Evolutionary conservation across 1,140 invertebrate species (phyloP), one percentile per base, ranked within the genome.

Genomic region (Panagrolaimus sp.): DNA sequence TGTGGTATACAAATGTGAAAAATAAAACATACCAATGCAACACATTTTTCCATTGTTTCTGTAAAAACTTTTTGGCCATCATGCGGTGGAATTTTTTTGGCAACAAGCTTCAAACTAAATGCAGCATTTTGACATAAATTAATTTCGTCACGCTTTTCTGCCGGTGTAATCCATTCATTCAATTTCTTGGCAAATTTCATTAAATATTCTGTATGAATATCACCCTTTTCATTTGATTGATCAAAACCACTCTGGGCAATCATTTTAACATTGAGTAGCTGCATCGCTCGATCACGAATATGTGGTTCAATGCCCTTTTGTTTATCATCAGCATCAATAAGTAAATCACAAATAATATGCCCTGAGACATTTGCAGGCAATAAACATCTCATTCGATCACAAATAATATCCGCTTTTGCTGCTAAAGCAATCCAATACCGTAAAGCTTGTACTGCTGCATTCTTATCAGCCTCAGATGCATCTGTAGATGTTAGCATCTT

Each of bases 261-360:
- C 7, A 72, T 38, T 27, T 73, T 73, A 11, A 63, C 27, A 51
- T 72, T 73, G 5, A 72, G 45, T 31, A 72, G 45, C 46, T 72
- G 71, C 20, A 73, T 43, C 1, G 71, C 71, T 23, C 63, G 42
- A 20, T 73, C 71, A 2, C 71, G 57, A 66, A 73, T 66, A n/a
- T 44, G 25, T 23, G 27, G 25, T n/a, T 66, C 70, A 16, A 73
- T 20, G 1, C 38, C 38, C 25, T 31, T 57, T 20, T 20, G 20
- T 25, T 20, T 27, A 31, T 63, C 42, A 27, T 63, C 62, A 16
- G 62, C 31, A 42, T 72, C 63, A 16, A 69, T 45, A 20, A 72
- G 44, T 7, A 72, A 27, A 46, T 72, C 71, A 38, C 71, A 73
- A n/a, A 72, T 73, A 25, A 72, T 72, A 43, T 73, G 70, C 1